A percentile compares a stretch with the other conserved stretches of the same genome.
phyloP scores from a whole-genome alignment of 2,888 invertebrate genomes.

The Pristionchus mayeri region DNA sequence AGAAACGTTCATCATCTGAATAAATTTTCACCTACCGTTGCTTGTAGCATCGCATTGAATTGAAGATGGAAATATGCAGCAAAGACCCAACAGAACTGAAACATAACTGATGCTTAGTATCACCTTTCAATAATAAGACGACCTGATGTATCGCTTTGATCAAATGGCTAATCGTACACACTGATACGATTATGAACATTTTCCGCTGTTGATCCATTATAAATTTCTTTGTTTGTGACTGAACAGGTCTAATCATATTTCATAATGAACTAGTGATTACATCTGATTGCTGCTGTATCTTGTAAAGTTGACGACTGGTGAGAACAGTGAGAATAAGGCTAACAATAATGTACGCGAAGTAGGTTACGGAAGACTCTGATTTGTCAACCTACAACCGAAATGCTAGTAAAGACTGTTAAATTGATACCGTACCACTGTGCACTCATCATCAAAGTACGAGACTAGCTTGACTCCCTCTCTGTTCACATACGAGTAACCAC shows the following conservation, averaged over 20 bases:
- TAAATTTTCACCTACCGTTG: background rate
- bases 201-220: background rate
- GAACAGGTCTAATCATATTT: background rate
- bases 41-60: background rate
- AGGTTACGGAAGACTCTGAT: too few relatives aligned
- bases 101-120: background rate
- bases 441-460: too few relatives aligned
- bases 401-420: too few relatives aligned
- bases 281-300: too few relatives aligned
- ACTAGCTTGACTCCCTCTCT: too few relatives aligned
- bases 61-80: background rate
- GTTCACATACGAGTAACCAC: too few relatives aligned
- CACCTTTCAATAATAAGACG: background rate
- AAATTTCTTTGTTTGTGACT: too few relatives aligned
- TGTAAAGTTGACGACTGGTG: too few relatives aligned
- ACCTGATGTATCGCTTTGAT: background rate
- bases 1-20: background rate
- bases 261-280: background rate
- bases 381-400: too few relatives aligned
- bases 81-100: background rate
- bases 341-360: too few relatives aligned
- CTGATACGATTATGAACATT: conserved; percentile 12
- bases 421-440: too few relatives aligned
- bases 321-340: too few relatives aligned
- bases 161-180: background rate